Evolutionary conservation across 1,140 invertebrate genomes (phyloP).

Genomic region (Dendrolimus kikuchii): DNA sequence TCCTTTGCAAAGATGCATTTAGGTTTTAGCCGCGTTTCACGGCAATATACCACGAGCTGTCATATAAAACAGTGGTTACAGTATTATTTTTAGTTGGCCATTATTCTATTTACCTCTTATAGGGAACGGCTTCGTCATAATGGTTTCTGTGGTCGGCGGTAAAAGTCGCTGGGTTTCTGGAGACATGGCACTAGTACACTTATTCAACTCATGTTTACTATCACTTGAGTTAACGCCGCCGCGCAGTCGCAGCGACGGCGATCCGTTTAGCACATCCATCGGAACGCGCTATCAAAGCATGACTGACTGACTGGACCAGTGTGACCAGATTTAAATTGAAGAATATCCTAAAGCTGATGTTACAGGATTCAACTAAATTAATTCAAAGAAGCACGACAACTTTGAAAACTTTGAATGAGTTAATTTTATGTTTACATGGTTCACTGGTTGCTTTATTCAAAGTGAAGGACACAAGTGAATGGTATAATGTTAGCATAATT

Average conservation of each 20-base stretch:
- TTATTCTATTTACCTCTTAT: conserved; percentile 77
- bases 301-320: conserved; percentile 28
- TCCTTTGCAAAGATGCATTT: no score
- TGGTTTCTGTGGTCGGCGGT: conserved; percentile 84
- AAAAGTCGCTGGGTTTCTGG: conserved; percentile 75
- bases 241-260: conserved; percentile 74
- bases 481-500: no score
- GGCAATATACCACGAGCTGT: conserved; percentile 6
- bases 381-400: no score
- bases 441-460: no score
- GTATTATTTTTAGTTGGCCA: conserved; percentile 24
- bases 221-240: conserved; percentile 70
- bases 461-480: no score
- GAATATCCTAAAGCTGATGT: no score
- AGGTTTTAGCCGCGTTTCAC: no score
- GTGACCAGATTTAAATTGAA: background rate
- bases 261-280: conserved; percentile 67
- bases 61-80: conserved; percentile 7
- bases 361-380: no score
- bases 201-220: conserved; percentile 71
- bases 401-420: no score
- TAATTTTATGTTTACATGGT: no score
- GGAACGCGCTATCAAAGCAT: conserved; percentile 49
- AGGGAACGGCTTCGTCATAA: conserved; percentile 89
- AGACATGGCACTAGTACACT: conserved; percentile 78